phyloP scores from a whole-genome alignment of 2,888 invertebrate species.

The Zhuqinia jingwanae region DNA sequence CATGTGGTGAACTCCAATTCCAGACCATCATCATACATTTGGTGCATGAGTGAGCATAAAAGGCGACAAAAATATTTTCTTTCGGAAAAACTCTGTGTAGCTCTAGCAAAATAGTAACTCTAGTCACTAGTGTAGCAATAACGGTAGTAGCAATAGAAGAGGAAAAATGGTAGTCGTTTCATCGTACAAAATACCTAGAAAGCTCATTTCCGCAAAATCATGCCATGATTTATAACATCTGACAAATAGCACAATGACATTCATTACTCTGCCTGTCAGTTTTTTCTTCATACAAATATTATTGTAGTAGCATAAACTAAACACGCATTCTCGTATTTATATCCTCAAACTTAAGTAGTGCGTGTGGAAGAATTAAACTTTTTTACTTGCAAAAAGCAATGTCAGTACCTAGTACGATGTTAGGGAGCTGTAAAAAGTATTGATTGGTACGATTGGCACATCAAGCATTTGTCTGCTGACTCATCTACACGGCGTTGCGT shows the following conservation, averaged over 20 bases:
- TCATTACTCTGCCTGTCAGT: conserved; percentile 54
- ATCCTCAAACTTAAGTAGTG: too few relatives aligned
- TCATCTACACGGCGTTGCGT: too few relatives aligned
- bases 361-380: too few relatives aligned
- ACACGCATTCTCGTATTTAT: too few relatives aligned
- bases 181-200: background rate
- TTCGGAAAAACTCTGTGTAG: conserved; percentile 11
- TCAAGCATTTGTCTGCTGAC: too few relatives aligned
- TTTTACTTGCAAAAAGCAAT: background rate
- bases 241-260: conserved; percentile 54
- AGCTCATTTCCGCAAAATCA: background rate
- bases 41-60: background rate
- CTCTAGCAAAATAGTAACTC: background rate
- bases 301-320: background rate
- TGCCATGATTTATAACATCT: conserved; percentile 37
- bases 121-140: background rate
- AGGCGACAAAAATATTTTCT: background rate
- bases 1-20: too few relatives aligned
- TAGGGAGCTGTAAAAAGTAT: too few relatives aligned
- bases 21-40: too few relatives aligned
- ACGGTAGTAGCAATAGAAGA: background rate
- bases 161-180: too few relatives aligned
- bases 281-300: background rate
- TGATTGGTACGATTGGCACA: too few relatives aligned
- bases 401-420: too few relatives aligned